A percentile compares a stretch with the other conserved stretches of the same genome.
Conservation (phyloP, 2,797 vertebrate genomes). For the Ptychadena robeensis region DNA sequence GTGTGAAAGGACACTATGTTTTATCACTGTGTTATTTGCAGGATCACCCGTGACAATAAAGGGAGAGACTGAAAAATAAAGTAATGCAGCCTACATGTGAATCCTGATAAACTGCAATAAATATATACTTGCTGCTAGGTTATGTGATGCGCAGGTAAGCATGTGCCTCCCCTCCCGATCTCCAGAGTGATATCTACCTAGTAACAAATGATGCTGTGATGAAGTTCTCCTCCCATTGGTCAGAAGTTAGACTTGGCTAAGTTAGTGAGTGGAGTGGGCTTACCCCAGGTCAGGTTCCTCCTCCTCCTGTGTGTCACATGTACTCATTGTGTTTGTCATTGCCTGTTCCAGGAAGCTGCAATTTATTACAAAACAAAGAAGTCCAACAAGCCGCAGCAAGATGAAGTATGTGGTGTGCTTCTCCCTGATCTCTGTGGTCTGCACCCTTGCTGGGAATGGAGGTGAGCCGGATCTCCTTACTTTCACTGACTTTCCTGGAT, state of each 20-base stretch:
- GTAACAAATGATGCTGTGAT: not conserved
- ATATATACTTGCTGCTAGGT: too few relatives aligned
- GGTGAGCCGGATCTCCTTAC: not conserved
- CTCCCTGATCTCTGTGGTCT: not conserved
- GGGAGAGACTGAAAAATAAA: too few relatives aligned
- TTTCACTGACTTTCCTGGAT: not conserved
- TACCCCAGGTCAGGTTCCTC: not conserved
- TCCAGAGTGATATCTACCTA: not conserved
- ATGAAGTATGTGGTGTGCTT: conserved; percentile 21
- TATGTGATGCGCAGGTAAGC: too few relatives aligned
- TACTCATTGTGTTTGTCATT: not conserved
- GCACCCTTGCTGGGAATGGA: not conserved
- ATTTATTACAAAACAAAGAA: not conserved
- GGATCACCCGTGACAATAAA: too few relatives aligned
- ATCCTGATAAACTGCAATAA: too few relatives aligned
- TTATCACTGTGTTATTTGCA: too few relatives aligned
- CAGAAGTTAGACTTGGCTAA: not conserved
- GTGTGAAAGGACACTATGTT: too few relatives aligned
- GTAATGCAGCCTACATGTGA: too few relatives aligned
- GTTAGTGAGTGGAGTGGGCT: not conserved
- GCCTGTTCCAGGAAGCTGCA: conserved; percentile 27
- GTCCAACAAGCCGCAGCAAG: not conserved
- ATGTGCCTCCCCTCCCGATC: not conserved
- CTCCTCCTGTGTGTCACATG: not conserved
- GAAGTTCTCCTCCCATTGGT: not conserved